These are phyloP conservation scores for Drosophila pseudotalamancana DNA, from an alignment of 2,888 invertebrate species.

Conservation along the genomic window DNA sequence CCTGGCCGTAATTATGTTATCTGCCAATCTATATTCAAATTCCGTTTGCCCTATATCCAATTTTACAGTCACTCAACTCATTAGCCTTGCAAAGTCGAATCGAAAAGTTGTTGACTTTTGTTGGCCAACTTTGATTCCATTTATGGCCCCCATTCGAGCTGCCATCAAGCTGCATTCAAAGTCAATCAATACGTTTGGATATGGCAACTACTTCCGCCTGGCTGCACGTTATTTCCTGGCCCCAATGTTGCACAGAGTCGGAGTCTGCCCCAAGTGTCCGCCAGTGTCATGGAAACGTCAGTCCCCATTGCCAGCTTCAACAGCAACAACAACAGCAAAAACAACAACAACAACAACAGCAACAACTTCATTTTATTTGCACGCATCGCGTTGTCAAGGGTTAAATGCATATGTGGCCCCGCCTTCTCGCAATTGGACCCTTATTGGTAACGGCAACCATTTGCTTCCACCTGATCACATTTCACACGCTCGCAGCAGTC, in stretches of 20 bases:
- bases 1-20: not conserved
- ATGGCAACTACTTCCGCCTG: conserved; percentile 68
- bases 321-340: not conserved
- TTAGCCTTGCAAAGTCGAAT: conserved; percentile 16
- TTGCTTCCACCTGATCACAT: conserved; percentile 71
- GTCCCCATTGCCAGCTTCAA: conserved; percentile 19
- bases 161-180: conserved; percentile 40
- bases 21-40: conserved; percentile 4
- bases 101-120: conserved; percentile 26
- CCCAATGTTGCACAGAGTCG: conserved; percentile 1
- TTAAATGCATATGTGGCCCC: conserved; percentile 55
- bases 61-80: conserved; percentile 24
- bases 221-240: conserved; percentile 59
- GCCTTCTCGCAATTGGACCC: conserved; percentile 44
- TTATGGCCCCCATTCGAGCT: conserved; percentile 18
- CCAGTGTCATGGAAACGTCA: conserved; percentile 52
- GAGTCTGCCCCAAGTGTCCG: conserved; percentile 18
- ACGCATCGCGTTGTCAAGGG: conserved; percentile 64
- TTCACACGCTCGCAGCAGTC: conserved; percentile 39
- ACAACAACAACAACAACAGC: conserved; percentile 24
- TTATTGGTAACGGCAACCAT: conserved; percentile 62
- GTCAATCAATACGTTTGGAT: conserved; percentile 62
- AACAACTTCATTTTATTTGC: conserved; percentile 64
- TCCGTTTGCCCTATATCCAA: conserved; percentile 5
- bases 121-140: conserved; percentile 40